Percentiles rank a stretch among this genome's conserved stretches.
Conservation (phyloP, 2,113 vertebrate species). For the Eretmochelys imbricata region DNA sequence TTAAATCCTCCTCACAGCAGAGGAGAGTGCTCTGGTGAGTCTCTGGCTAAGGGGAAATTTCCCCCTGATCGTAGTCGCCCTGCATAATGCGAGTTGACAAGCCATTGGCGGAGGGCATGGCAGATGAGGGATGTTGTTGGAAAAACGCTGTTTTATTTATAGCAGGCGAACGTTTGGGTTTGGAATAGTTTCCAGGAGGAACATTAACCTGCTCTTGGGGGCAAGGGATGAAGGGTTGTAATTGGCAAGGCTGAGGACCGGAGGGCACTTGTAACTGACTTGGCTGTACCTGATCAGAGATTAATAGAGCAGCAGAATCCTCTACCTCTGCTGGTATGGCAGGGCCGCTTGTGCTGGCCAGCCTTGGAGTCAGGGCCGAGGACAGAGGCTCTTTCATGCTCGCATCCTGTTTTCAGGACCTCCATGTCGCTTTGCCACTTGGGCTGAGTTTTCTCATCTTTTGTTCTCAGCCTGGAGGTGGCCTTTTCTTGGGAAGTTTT, state of each 20-base stretch:
- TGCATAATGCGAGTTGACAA: neutral
- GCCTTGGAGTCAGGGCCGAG: neutral
- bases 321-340: neutral
- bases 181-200: neutral
- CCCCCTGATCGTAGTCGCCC: no score
- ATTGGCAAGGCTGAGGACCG: neutral
- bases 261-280: neutral
- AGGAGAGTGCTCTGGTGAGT: neutral
- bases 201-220: neutral
- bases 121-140: neutral
- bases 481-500: neutral
- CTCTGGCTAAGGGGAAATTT: neutral
- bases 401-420: neutral
- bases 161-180: neutral
- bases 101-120: neutral
- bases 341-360: neutral
- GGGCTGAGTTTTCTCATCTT: neutral
- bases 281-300: neutral
- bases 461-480: neutral
- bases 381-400: neutral
- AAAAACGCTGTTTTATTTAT: neutral
- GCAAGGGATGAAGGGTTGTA: neutral
- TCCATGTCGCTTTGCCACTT: neutral
- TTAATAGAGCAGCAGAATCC: neutral
- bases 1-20: neutral